Percentiles rank a stretch among this genome's conserved stretches.
These are phyloP conservation scores for Argyrosomus japonicus DNA, from an alignment of 2,113 vertebrate species.

Conservation along the genomic window DNA sequence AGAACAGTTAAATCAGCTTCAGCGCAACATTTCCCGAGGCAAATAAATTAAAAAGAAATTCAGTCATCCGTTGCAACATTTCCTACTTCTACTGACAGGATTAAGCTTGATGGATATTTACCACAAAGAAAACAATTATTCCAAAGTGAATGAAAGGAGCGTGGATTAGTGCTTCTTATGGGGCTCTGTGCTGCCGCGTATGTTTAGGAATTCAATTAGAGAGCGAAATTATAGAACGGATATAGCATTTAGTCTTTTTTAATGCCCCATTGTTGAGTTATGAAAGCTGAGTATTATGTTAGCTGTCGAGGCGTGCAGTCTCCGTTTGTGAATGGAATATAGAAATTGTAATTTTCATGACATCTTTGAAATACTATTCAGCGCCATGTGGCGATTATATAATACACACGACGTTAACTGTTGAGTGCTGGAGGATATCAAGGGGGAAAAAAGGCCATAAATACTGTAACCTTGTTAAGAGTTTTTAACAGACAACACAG, in stretches of 20 bases:
- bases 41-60: conserved; percentile 21
- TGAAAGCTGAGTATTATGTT: conserved; percentile 6
- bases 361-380: not conserved
- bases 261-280: conserved; percentile 13
- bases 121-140: conserved; percentile 26
- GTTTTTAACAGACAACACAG: not conserved
- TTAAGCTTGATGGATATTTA: conserved; percentile 39
- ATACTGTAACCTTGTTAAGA: not conserved
- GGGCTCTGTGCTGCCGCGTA: conserved; percentile 32
- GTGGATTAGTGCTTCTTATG: conserved; percentile 43
- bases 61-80: not conserved
- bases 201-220: conserved; percentile 45
- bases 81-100: conserved; percentile 8
- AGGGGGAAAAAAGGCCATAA: not conserved
- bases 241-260: conserved; percentile 23
- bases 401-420: not conserved
- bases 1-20: conserved; percentile 12
- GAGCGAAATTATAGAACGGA: conserved; percentile 31
- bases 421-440: not conserved
- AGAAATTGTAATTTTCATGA: conserved; percentile 5
- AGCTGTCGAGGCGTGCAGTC: not conserved
- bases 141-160: conserved; percentile 15
- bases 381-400: conserved; percentile 5
- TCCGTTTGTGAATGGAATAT: conserved; percentile 19
- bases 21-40: not conserved